Percentiles rank a stretch among this genome's conserved stretches.
Evolutionary conservation across 2,888 invertebrate genomes (phyloP).

Genomic region (Agrochola lychnidis): DNA sequence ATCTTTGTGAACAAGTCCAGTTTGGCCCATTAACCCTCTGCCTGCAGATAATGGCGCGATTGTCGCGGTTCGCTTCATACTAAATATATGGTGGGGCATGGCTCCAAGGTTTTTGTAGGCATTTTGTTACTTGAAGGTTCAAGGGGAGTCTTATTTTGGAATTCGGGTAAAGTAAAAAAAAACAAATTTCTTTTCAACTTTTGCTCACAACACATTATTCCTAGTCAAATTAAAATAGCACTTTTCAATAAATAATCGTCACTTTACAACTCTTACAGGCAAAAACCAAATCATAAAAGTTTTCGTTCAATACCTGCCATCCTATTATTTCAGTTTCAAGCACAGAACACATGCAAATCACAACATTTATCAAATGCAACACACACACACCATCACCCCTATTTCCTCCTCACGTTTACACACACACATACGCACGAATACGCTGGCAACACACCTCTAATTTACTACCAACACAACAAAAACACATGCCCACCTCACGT

Average conservation of each 20-base stretch:
- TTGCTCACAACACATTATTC: no score
- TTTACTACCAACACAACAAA: constrained; percentile 51
- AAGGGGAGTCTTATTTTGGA: constrained; percentile 7
- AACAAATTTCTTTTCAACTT: no score
- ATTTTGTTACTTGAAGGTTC: constrained; percentile 50
- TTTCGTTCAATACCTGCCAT: background rate
- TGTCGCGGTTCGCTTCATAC: constrained; percentile 72
- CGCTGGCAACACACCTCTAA: constrained; percentile 31
- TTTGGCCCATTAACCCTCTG: constrained; percentile 81
- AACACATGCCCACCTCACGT: constrained; percentile 44
- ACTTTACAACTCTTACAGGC: background rate
- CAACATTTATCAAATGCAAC: constrained; percentile 4
- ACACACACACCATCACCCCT: background rate
- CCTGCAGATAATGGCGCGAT: constrained; percentile 79
- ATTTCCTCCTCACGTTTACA: background rate
- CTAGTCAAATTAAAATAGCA: no score
- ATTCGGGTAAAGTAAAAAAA: background rate
- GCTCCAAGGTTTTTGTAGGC: constrained; percentile 46
- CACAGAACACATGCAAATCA: background rate
- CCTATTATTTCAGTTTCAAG: background rate
- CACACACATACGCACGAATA: background rate
- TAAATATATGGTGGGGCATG: constrained; percentile 67
- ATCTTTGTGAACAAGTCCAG: constrained; percentile 72
- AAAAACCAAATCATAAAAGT: no score
- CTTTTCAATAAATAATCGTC: background rate